These are phyloP conservation scores for Delphinapterus leucas DNA, from an alignment of 2,113 vertebrate genomes.

Conservation along the genomic window DNA sequence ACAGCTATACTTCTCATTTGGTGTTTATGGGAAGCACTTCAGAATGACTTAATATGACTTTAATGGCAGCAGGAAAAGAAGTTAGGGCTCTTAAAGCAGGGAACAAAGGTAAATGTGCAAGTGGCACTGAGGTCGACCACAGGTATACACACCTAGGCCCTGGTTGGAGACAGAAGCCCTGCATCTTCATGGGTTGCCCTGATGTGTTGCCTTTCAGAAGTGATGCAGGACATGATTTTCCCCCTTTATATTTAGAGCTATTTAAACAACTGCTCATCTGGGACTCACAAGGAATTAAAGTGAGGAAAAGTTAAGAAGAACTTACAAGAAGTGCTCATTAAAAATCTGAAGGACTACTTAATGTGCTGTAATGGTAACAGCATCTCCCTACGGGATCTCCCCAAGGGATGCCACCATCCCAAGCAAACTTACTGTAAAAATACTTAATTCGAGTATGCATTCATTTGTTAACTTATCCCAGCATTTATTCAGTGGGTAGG, in stretches of 20 bases:
- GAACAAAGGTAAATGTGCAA: not conserved
- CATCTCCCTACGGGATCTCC: no score
- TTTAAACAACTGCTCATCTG: conserved; percentile 28
- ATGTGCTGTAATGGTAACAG: not conserved
- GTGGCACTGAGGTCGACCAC: not conserved
- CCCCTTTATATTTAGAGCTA: not conserved
- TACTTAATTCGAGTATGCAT: not conserved
- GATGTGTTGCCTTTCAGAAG: not conserved
- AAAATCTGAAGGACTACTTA: not conserved
- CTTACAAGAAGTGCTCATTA: not conserved
- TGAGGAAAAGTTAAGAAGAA: not conserved
- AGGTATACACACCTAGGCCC: not conserved
- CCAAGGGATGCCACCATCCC: not conserved
- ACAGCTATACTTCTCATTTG: conserved; percentile 34
- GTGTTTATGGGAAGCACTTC: conserved; percentile 56
- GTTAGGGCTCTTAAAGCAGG: conserved; percentile 23
- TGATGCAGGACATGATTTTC: not conserved
- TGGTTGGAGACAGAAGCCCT: not conserved
- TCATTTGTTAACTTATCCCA: not conserved
- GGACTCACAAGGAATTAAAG: not conserved
- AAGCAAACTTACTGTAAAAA: not conserved
- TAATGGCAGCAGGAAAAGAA: conserved; percentile 33
- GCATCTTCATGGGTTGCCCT: not conserved
- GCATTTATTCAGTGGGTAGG: not conserved
- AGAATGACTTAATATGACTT: conserved; percentile 62